Base-by-base conservation (phyloP, 2,888 invertebrate species). In the Xestoiulus laeticollis region DNA sequence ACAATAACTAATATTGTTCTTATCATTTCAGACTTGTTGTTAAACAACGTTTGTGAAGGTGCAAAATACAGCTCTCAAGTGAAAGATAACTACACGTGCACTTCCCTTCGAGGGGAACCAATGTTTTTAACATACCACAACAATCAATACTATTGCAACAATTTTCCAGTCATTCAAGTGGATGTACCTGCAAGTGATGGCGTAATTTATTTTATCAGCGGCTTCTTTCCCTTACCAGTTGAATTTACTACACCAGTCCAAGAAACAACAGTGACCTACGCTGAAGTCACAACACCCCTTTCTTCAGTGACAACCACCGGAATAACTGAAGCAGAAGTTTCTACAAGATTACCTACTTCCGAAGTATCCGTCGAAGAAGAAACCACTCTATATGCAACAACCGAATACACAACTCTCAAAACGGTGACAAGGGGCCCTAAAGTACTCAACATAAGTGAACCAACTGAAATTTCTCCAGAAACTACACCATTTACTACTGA, bases 101-200 rank as follows among this genome's bases (percentile, higher is more conserved):
- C 48, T 3, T 87, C 87, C 8, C 38, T 87, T 10, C 44, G 14
- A 30, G 87, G 87, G 32, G 44, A 32, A 30, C 30, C 44, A 12
- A 43, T 87, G 32, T 26, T 85, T 26, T 30, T 87, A 30, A 43
- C 84, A 44, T 32, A 26, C n/a, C 84, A 44, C n/a, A 86, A 86
- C 48, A 53, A 53, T 12, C 43, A 86, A 53, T 86, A 86, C 19
- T 86, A 16, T 32, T 48, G 53, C 43, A 87, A 87, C 68, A 83
- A 83, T 38, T 82, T 84, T 19, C 87, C 84, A 53, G 33, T 87
- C 26, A 44, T 87, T 22, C 38, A 87, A 78, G 44, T 83, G 19
- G 87, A 87, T 84, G 68, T 87, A 44, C 87, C 87, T n/a, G 82
- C 84, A 19, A 82, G 78, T 30, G 84, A 87, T 87, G 87, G 87